Evolutionary conservation across 37 sponge, comb jelly and placozoan genomes (phyloP).

Genomic region (Bolinopsis microptera): DNA sequence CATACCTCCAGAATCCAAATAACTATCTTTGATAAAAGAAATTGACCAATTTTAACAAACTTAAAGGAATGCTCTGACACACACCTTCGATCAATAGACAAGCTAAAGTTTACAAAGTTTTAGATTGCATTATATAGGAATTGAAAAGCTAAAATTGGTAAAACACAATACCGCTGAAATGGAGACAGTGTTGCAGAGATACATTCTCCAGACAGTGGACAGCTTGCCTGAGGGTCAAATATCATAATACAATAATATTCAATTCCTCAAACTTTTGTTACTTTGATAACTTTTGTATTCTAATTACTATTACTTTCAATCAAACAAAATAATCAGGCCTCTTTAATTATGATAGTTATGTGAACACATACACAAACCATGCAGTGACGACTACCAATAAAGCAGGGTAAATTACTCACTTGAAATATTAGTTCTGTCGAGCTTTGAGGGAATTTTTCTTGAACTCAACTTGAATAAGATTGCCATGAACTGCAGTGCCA

Average conservation of each 20-base stretch:
- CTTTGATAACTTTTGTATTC: too few relatives aligned
- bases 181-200: not conserved
- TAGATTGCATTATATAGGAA: not conserved
- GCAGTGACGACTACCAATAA: too few relatives aligned
- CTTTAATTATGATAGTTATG: too few relatives aligned
- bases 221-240: not conserved
- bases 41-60: not conserved
- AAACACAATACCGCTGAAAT: not conserved
- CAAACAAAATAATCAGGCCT: too few relatives aligned
- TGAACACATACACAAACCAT: too few relatives aligned
- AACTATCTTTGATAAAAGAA: too few relatives aligned
- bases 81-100: not conserved
- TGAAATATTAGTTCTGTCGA: conserved; percentile 5
- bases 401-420: too few relatives aligned
- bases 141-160: not conserved
- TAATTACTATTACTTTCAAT: too few relatives aligned
- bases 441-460: conserved; percentile 69
- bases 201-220: not conserved
- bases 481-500: conserved; percentile 74
- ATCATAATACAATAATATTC: too few relatives aligned
- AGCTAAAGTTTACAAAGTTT: not conserved
- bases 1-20: too few relatives aligned
- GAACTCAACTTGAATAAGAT: conserved; percentile 84
- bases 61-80: not conserved
- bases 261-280: too few relatives aligned